Evolutionary conservation across 2,888 invertebrate genomes (phyloP), one percentile per base, ranked within the genome.

Genomic region (Harpalus rufipes): DNA sequence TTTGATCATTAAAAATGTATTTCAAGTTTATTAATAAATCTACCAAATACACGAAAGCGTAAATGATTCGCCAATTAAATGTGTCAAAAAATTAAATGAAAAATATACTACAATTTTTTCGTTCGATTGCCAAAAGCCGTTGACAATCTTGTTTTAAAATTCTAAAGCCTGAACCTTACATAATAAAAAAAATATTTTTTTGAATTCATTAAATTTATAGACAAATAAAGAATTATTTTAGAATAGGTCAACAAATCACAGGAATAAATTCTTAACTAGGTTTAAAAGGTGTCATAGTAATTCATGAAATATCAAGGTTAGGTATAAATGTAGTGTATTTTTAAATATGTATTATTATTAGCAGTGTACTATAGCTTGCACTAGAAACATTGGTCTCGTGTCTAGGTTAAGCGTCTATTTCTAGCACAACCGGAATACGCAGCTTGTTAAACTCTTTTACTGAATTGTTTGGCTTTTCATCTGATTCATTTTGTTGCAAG

Each of bases 371-470:
- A 39, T n/a, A 68, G 68, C 68, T 68, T 68, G 39, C n/a, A 41
- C 68, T 68, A 39, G 68, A 68, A 39, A 39, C 68, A 68, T 39
- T 39, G 68, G 68, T 68, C 68, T 68, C 68, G 68, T 68, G 68
- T 68, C 68, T 68, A 68, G 68, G 68, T 68, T 63, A 68, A 68
- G 39, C 25, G n/a, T 21, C 68, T 68, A 68, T 68, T 68, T 68
- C 39, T 21, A 68, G 68, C 25, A 12, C 10, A 12, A 63, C 10
- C 18, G 63, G 68, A 39, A 39, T 68, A 68, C 39, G 32, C 68
- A 68, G n/a, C 68, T 68, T 32, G 32, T 5, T 32, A 4, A 5
- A 32, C 1, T 32, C 32, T 32, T 1, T 68, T 7, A 39, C 68
- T 68, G 32, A 68, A 68, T 68, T 68, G 39, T 68, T 68, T 68